Conservation (phyloP, 2,797 vertebrate species). For the Lepus oiostolus region DNA sequence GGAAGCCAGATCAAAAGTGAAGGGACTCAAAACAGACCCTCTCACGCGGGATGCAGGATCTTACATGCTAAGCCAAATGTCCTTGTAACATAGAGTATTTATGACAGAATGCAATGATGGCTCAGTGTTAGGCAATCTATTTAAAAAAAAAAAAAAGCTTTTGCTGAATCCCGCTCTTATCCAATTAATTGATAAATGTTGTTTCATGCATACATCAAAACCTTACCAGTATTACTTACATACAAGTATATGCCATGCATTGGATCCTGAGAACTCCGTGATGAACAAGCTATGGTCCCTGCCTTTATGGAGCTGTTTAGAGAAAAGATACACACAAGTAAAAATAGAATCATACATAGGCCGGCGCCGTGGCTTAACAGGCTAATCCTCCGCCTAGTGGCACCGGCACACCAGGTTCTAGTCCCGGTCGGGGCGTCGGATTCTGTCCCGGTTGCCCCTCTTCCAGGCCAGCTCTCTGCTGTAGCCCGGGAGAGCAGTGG, state of each 20-base stretch:
- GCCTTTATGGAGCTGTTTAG: not conserved
- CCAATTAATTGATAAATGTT: not conserved
- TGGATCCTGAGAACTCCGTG: not conserved
- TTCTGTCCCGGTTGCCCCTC: no score
- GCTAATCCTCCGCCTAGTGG: no score
- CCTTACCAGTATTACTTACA: not conserved
- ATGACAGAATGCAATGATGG: not conserved
- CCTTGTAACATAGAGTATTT: not conserved
- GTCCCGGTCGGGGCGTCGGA: no score
- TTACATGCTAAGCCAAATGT: no score
- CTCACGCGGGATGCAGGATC: no score
- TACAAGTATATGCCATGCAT: not conserved
- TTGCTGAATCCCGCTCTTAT: not conserved
- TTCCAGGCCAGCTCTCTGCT: no score
- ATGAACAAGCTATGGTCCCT: not conserved
- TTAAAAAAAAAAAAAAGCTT: not conserved
- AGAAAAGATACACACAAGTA: not conserved
- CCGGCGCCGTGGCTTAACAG: no score
- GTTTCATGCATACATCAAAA: not conserved
- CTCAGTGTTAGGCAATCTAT: not conserved
- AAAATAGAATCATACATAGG: not conserved
- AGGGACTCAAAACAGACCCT: no score
- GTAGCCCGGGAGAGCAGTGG: no score
- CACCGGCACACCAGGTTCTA: no score
- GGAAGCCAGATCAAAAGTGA: no score